A percentile compares a stretch with the other conserved stretches of the same genome.
These are phyloP conservation scores for Dugesia japonica DNA, from an alignment of 2,888 invertebrate genomes.

Conservation along the genomic window DNA sequence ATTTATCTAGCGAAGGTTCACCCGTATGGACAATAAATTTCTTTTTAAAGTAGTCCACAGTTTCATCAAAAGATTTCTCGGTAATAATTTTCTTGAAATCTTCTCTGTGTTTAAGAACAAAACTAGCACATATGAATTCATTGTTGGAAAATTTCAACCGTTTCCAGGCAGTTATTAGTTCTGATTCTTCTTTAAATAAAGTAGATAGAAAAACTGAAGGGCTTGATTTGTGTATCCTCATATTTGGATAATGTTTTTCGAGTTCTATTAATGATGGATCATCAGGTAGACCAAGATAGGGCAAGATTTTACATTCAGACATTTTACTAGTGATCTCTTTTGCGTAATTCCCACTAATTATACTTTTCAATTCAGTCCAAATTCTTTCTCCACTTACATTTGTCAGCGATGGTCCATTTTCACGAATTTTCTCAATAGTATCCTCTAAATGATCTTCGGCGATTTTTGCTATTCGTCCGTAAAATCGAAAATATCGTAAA, in stretches of 20 bases:
- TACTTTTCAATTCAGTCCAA: conserved; percentile 80
- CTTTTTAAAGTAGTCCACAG: not conserved
- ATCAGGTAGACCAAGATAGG: not conserved
- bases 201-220: not conserved
- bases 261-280: not conserved
- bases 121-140: not conserved
- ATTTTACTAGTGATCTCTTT: conserved; percentile 61
- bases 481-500: conserved; percentile 56
- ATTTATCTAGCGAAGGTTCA: not conserved
- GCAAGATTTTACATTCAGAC: conserved; percentile 37
- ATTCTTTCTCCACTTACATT: conserved; percentile 66
- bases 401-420: not conserved
- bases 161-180: not conserved
- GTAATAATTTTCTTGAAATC: not conserved
- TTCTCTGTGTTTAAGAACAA: not conserved
- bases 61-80: not conserved
- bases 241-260: not conserved
- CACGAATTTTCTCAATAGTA: not conserved
- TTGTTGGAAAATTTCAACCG: conserved; percentile 6
- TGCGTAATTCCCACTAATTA: conserved; percentile 65
- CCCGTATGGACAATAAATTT: not conserved
- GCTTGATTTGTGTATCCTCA: not conserved
- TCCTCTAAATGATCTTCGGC: not conserved
- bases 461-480: not conserved
- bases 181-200: not conserved